Base-by-base conservation (phyloP, 2,888 invertebrate species). In the Thecocarcelia acutangulata region DNA sequence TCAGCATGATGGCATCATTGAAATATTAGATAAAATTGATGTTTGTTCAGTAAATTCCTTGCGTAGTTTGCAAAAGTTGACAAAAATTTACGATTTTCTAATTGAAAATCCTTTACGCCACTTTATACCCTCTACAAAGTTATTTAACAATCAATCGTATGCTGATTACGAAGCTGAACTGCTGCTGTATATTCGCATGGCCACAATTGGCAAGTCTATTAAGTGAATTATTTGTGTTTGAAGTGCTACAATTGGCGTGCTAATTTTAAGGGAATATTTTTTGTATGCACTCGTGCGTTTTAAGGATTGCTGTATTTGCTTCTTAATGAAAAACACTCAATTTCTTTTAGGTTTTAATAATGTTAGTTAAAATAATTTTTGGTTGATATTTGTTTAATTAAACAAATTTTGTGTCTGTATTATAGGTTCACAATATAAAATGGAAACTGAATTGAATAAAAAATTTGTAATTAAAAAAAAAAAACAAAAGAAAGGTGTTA, bases 121-220 rank as follows among this genome's bases (percentile, higher is more conserved):
- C 12, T 90, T 86, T 78, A 89, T 91, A 75, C 90, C 90, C 21
- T 81, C 87, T 15, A 84, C 85, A 3, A 89, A 84, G 70, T 64
- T 75, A 8, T 87, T 86, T 19, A 89, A 90, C 54, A 89, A 90
- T 83, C 87, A 87, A 84, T 87, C 85, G 13, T 90, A 86, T 84
- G 70, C 85, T 28, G 89, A 88, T 76, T 91, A 89, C 84, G 91
- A 90, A 77, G 80, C 87, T 3, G 90, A 90, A 80, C 90, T 88
- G 66, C 85, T 85, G 76, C 88, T 90, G 84, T 92, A 91, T 90
- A 92, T 92, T 87, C 90, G 90, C 66, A 90, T 90, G 84, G 87
- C 88, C 42, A 87, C 86, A 5, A 85, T 84, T 64, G 88, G 87
- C 2, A 85, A 86, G 48, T 85, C 86, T 3, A 86, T 85, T 15